These are phyloP conservation scores for Poeciliopsis prolifica DNA, from an alignment of 2,113 vertebrate species.

Conservation along the genomic window DNA sequence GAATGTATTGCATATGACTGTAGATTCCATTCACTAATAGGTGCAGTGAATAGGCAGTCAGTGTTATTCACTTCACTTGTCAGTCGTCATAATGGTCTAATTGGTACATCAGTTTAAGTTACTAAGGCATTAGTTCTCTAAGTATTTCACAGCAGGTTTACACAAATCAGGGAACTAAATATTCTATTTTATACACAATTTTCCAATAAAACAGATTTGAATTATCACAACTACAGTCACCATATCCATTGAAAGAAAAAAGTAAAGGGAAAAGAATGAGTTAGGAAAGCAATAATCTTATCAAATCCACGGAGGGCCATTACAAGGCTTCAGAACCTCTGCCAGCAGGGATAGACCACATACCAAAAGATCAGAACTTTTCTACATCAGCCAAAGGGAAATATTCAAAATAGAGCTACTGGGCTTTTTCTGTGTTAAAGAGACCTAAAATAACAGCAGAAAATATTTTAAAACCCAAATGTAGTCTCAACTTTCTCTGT, in stretches of 20 bases:
- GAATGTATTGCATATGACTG: neutral
- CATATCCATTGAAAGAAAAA: constrained; percentile 38
- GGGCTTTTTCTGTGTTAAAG: constrained; percentile 57
- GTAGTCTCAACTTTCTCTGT: constrained; percentile 42
- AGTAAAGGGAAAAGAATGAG: constrained; percentile 55
- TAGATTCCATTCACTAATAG: neutral
- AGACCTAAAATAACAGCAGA: constrained; percentile 36
- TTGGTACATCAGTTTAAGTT: neutral
- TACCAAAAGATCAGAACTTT: constrained; percentile 68
- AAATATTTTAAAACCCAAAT: constrained; percentile 53
- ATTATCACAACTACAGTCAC: constrained; percentile 36
- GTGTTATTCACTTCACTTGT: neutral
- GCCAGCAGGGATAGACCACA: constrained; percentile 63
- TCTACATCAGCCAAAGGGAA: constrained; percentile 69
- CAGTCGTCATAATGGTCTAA: neutral
- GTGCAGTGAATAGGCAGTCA: neutral
- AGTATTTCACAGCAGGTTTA: constrained; percentile 5
- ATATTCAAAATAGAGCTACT: constrained; percentile 66
- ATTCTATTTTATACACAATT: constrained; percentile 7
- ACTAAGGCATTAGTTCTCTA: neutral
- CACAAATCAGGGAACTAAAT: constrained; percentile 12
- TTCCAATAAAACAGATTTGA: constrained; percentile 8
- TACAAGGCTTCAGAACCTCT: constrained; percentile 68
- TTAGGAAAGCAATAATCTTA: constrained; percentile 68
- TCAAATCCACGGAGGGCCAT: constrained; percentile 71